A percentile compares a stretch with the other conserved stretches of the same genome.
Conservation (phyloP, 2,797 vertebrate species). For the Scomberomorus guttatus region DNA sequence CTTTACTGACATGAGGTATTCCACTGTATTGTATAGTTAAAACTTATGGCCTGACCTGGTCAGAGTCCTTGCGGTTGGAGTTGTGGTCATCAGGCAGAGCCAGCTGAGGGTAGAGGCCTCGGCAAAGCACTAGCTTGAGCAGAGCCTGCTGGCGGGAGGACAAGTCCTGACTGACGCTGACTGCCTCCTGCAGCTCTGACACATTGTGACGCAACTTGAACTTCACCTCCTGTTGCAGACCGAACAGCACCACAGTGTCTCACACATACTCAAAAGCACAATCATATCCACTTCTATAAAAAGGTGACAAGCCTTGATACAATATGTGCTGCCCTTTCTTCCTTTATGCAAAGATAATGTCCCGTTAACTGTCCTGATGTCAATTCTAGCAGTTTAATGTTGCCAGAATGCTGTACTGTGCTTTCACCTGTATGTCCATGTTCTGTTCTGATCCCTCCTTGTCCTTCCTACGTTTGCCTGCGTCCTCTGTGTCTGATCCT, state of each 20-base stretch:
- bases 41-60: constrained; percentile 84
- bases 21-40: background rate
- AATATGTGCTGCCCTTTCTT: background rate
- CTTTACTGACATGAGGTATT: background rate
- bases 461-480: constrained; percentile 28
- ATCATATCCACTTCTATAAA: background rate
- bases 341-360: background rate
- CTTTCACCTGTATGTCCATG: constrained; percentile 92
- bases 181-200: constrained; percentile 86
- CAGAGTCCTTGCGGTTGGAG: constrained; percentile 90
- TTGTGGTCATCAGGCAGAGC: constrained; percentile 92
- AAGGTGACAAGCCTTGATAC: background rate
- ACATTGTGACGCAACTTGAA: constrained; percentile 93
- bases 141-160: constrained; percentile 85
- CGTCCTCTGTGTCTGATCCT: constrained; percentile 85
- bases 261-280: background rate
- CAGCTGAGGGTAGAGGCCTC: constrained; percentile 94
- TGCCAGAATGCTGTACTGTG: background rate
- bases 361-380: background rate
- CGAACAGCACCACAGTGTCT: constrained; percentile 1
- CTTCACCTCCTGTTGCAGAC: constrained; percentile 89
- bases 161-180: constrained; percentile 82
- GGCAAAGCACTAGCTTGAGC: constrained; percentile 91
- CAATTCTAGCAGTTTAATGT: background rate
- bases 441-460: constrained; percentile 55